These are phyloP conservation scores for Serranus cabrilla DNA, from an alignment of 2,797 vertebrate genomes.

Conservation along the genomic window DNA sequence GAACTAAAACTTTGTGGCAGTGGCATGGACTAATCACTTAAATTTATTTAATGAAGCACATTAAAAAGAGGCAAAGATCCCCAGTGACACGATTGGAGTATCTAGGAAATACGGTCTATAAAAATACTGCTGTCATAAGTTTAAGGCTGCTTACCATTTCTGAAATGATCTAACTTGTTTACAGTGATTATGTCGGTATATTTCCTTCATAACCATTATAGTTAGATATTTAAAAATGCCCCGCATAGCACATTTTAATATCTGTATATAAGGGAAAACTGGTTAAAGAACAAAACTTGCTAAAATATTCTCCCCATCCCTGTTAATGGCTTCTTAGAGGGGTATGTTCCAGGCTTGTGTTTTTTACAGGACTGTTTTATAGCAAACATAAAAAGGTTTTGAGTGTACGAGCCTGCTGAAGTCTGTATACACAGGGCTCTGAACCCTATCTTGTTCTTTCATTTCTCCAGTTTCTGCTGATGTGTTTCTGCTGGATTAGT, in stretches of 20 bases:
- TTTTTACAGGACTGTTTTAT: conserved; percentile 26
- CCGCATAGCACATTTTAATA: not conserved
- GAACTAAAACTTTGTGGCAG: not conserved
- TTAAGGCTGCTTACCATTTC: conserved; percentile 19
- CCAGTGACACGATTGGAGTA: not conserved
- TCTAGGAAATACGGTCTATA: not conserved
- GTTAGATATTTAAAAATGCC: not conserved
- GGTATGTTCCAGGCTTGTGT: not conserved
- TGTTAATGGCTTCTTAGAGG: conserved; percentile 18
- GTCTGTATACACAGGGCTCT: conserved; percentile 27
- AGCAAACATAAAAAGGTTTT: conserved; percentile 20
- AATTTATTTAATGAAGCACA: not conserved
- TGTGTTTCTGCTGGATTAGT: conserved; percentile 48
- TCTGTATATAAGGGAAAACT: not conserved
- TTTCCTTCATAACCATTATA: not conserved
- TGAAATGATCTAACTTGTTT: conserved; percentile 1
- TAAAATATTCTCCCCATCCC: not conserved
- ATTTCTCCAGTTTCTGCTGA: conserved; percentile 26
- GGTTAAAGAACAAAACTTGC: not conserved
- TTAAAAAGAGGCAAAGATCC: not conserved
- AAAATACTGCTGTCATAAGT: not conserved
- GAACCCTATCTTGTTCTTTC: conserved; percentile 32
- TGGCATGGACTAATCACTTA: not conserved
- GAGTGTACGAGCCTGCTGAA: conserved; percentile 5
- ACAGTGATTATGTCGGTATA: not conserved